A percentile compares a stretch with the other conserved stretches of the same genome.
Conservation (phyloP, 2,113 vertebrate species). For the Leucoraja erinaceus region DNA sequence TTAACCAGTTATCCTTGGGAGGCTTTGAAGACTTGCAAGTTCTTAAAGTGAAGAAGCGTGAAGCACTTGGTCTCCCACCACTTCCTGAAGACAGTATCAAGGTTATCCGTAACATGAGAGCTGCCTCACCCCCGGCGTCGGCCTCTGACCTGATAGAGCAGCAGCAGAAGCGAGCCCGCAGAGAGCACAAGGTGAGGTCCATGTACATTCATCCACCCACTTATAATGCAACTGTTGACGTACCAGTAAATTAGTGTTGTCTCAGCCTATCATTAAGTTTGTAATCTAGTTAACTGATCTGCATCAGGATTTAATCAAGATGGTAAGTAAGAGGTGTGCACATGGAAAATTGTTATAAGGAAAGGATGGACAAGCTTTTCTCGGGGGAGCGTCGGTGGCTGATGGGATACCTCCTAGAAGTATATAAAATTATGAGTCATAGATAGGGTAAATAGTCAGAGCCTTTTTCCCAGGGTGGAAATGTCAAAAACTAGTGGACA, state of each 20-base stretch:
- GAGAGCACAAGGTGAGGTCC: conserved; percentile 80
- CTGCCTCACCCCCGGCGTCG: conserved; percentile 86
- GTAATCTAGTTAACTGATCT: not conserved
- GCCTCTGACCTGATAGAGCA: conserved; percentile 95
- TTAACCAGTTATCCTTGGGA: conserved; percentile 79
- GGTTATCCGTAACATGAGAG: conserved; percentile 90
- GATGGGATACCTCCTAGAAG: too few species aligned
- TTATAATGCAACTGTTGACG: not conserved
- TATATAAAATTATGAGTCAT: too few species aligned
- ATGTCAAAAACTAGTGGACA: too few species aligned
- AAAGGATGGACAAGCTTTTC: too few species aligned
- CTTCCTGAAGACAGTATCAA: conserved; percentile 93
- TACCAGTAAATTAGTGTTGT: not conserved
- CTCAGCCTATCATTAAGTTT: too few species aligned
- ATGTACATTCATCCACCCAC: not conserved
- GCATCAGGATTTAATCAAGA: not conserved
- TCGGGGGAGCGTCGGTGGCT: too few species aligned
- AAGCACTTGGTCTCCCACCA: conserved; percentile 71
- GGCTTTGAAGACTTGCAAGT: conserved; percentile 89
- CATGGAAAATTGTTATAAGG: not conserved
- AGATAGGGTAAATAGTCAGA: too few species aligned
- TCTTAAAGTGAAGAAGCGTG: conserved; percentile 79
- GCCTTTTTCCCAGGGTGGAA: too few species aligned
- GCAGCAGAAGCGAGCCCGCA: conserved; percentile 86
- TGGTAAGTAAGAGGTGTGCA: not conserved